Evolutionary conservation across 1,140 invertebrate genomes (phyloP), one percentile per base, ranked within the genome.

Genomic region (Aphaenogaster ashmeadi): DNA sequence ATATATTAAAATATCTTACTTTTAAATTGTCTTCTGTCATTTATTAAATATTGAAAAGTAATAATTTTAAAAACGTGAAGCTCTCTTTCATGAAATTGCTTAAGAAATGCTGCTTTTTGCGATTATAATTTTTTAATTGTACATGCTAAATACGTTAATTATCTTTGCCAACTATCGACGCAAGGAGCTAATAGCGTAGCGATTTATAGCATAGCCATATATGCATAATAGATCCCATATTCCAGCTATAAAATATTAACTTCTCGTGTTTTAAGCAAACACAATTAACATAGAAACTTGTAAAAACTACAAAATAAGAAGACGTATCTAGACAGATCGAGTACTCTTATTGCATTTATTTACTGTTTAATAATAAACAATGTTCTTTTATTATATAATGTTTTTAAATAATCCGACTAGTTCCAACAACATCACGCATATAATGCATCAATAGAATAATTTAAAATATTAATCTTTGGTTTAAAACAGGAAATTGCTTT

Each of bases 341-440:
- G n/a, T 47, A 60, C 7, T 58, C 18, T 41, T 72, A 72, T 50
- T 74, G 13, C 3, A 56, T 58, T 41, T 81, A 71, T 81, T 81
- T 56, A 13, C 1, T 18, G 3, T 50, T 80, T 67, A 21, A 44
- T 44, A 71, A 84, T 75, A 75, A 83, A 58, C 36, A 83, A 83
- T 44, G 36, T n/a, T 72, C 1, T 75, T 7, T 60, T 60, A 84
- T 74, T 13, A 15, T 13, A 15, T 18, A 21, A 44, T 41, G 1
- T 47, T 84, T 84, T 84, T 27, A 74, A 72, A 60, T 60, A 71
- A 56, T 72, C 4, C 13, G 56, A 84, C 69, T 75, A 83, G 27
- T 75, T 62, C 8, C 33, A 47, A 50, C n/a, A 56, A 74, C 41
- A 27, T 58, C 38, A 72, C 36, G 18, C 13, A 47, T 5, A 47